Conservation (phyloP, 1,140 invertebrate genomes). For the Papilio dardanus region DNA sequence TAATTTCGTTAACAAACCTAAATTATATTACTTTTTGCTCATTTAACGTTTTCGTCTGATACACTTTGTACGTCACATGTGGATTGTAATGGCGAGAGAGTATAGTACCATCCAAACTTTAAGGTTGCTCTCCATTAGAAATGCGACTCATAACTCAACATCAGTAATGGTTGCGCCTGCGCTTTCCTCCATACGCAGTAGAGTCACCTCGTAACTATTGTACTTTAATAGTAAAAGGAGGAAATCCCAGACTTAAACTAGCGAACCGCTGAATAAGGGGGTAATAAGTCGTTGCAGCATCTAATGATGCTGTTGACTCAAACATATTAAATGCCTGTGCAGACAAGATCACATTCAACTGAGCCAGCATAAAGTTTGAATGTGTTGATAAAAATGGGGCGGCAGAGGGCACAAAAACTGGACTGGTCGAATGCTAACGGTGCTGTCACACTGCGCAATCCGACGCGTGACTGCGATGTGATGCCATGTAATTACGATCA, state of each 20-base stretch:
- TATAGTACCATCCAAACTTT: not conserved
- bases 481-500: constrained; percentile 22
- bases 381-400: not conserved
- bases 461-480: constrained; percentile 15
- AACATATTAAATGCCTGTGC: too few species aligned
- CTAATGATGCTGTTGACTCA: too few species aligned
- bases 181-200: too few species aligned
- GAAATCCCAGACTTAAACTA: too few species aligned
- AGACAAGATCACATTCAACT: too few species aligned
- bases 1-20: not conserved
- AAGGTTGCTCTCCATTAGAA: too few species aligned
- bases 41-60: not conserved
- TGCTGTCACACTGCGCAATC: constrained; percentile 26
- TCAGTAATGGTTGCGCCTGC: too few species aligned
- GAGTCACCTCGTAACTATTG: too few species aligned
- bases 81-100: not conserved
- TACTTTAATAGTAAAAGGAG: too few species aligned
- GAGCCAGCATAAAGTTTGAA: not conserved
- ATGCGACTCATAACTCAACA: too few species aligned
- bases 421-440: constrained; percentile 12
- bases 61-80: constrained; percentile 10
- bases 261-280: too few species aligned
- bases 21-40: not conserved
- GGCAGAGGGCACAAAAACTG: not conserved
- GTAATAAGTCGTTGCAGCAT: too few species aligned